Conservation (phyloP, 2,888 invertebrate genomes). For the Mechanitis messenoides region DNA sequence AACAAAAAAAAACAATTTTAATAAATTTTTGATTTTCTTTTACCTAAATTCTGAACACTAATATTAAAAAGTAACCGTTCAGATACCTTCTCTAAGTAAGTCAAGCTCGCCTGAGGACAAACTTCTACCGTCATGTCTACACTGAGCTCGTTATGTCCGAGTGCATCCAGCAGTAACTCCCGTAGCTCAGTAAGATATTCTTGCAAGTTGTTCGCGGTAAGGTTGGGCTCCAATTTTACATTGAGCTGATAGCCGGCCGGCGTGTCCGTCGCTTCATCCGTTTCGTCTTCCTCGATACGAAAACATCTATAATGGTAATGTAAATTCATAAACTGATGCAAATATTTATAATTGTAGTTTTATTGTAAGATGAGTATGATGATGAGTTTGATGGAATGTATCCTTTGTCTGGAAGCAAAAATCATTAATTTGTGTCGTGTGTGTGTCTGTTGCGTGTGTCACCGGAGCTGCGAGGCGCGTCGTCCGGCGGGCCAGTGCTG, state of each 20-base stretch:
- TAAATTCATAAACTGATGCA: too few relatives aligned
- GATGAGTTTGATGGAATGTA: too few relatives aligned
- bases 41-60: neutral
- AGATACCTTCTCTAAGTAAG: conserved; percentile 73
- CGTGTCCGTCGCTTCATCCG: conserved; percentile 32
- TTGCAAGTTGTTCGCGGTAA: conserved; percentile 46
- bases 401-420: too few relatives aligned
- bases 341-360: too few relatives aligned
- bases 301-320: conserved; percentile 61
- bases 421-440: too few relatives aligned
- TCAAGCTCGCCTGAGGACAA: conserved; percentile 69
- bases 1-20: conserved; percentile 7
- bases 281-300: conserved; percentile 66
- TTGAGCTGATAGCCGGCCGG: conserved; percentile 71
- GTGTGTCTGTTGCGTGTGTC: conserved; percentile 25
- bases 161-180: conserved; percentile 36
- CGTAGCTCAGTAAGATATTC: conserved; percentile 53
- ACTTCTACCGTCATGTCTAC: conserved; percentile 62
- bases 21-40: neutral
- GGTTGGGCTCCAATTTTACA: conserved; percentile 65
- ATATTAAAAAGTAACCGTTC: neutral
- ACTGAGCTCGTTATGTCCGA: conserved; percentile 37
- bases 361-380: too few relatives aligned
- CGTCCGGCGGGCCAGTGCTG: conserved; percentile 73
- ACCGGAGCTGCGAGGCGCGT: conserved; percentile 49